Percentiles rank a stretch among this genome's conserved stretches.
Conservation (phyloP, 1,140 invertebrate species). For the Pseudomyrmex concolor region DNA sequence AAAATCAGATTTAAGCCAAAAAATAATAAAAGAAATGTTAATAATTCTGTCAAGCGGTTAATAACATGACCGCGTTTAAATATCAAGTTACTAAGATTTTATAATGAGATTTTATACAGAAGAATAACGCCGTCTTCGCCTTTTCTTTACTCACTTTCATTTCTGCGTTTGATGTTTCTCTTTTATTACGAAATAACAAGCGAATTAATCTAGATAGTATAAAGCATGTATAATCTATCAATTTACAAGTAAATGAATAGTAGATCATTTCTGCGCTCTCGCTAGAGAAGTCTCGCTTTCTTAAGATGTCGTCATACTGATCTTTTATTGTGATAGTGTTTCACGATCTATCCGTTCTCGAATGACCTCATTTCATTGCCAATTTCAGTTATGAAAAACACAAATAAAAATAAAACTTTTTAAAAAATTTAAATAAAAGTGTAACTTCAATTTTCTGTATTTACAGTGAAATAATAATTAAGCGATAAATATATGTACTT, state of each 20-base stretch:
- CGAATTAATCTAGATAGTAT: conserved; percentile 46
- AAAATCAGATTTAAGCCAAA: neutral
- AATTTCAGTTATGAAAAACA: conserved; percentile 61
- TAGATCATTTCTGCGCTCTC: conserved; percentile 65
- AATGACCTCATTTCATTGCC: conserved; percentile 68
- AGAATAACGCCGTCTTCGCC: neutral
- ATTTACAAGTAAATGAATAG: conserved; percentile 65
- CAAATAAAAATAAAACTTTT: no score
- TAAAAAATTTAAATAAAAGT: no score
- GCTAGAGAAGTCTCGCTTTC: conserved; percentile 37
- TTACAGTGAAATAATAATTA: no score
- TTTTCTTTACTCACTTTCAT: neutral
- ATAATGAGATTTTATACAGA: conserved; percentile 44
- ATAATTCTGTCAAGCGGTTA: conserved; percentile 19
- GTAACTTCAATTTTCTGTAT: no score
- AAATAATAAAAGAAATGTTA: conserved; percentile 1
- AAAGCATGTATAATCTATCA: conserved; percentile 42
- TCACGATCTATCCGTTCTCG: conserved; percentile 64
- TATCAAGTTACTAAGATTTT: conserved; percentile 57
- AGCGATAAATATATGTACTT: no score
- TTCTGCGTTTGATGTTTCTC: conserved; percentile 1
- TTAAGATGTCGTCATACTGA: conserved; percentile 61
- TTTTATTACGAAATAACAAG: conserved; percentile 58
- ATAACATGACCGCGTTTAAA: conserved; percentile 20
- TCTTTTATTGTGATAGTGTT: conserved; percentile 70